Percentiles rank a stretch among this genome's conserved stretches.
phyloP scores from a whole-genome alignment of 2,888 invertebrate genomes.

The Rhagonycha fulva region DNA sequence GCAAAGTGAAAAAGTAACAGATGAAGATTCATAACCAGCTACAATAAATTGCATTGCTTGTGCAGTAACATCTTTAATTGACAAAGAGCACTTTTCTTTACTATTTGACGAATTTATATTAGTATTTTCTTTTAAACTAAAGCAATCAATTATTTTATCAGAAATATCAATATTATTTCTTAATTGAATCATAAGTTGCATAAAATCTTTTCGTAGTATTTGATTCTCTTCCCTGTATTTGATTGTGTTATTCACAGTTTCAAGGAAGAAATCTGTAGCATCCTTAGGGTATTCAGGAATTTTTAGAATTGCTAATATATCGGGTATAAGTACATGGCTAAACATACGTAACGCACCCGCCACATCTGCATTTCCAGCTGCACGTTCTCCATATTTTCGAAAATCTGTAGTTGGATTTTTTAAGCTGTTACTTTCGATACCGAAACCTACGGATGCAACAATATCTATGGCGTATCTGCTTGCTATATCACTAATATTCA shows the following conservation, averaged over 20 bases:
- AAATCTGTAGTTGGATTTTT: neutral
- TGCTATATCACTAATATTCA: constrained; percentile 22
- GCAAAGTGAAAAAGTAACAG: constrained; percentile 33
- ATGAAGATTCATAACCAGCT: neutral
- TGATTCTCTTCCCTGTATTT: neutral
- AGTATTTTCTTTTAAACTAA: neutral
- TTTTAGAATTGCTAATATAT: neutral
- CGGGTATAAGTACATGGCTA: neutral
- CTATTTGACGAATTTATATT: neutral
- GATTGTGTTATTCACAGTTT: neutral
- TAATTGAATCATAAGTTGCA: neutral
- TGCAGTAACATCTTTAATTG: neutral
- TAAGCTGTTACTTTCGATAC: neutral
- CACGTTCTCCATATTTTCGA: neutral
- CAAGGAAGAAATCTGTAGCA: neutral
- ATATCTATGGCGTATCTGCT: constrained; percentile 49
- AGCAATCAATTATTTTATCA: neutral
- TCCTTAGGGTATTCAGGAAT: neutral
- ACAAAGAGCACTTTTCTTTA: neutral
- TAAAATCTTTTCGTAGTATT: neutral
- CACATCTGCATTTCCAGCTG: neutral
- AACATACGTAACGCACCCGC: too few species aligned
- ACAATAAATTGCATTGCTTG: neutral
- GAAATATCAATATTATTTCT: neutral
- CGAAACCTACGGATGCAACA: too few species aligned